Conservation (phyloP, 1,140 invertebrate species). For the Euura lappo region DNA sequence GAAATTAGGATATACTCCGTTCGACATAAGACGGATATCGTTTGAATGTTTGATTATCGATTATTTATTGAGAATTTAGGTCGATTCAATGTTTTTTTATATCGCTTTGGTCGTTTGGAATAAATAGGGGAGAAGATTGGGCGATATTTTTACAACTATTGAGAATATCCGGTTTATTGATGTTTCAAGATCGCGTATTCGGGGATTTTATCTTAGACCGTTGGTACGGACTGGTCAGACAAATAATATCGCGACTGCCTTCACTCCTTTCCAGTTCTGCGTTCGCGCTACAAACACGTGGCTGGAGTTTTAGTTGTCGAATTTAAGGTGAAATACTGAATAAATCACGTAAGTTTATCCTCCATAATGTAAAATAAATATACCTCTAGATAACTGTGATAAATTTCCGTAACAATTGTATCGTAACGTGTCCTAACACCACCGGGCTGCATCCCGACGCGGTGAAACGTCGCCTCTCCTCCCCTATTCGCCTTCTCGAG, state of each 20-base stretch:
- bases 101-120: too few relatives aligned
- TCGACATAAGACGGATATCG: too few relatives aligned
- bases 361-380: slow-evolving; percentile 12
- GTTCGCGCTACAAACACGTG: slow-evolving; percentile 48
- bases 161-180: not conserved
- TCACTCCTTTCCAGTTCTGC: slow-evolving; percentile 39
- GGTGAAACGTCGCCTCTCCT: not conserved
- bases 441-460: not conserved
- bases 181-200: not conserved
- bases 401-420: not conserved
- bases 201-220: not conserved
- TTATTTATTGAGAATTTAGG: too few relatives aligned
- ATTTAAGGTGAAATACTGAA: slow-evolving; percentile 39
- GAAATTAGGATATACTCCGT: too few relatives aligned
- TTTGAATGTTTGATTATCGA: too few relatives aligned
- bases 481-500: not conserved
- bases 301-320: slow-evolving; percentile 39
- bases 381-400: not conserved
- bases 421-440: not conserved
- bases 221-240: not conserved
- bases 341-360: slow-evolving; percentile 38
- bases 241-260: not conserved
- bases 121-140: too few relatives aligned
- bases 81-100: too few relatives aligned
- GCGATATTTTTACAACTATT: not conserved